A percentile compares a stretch with the other conserved stretches of the same genome.
These are phyloP conservation scores for Orestias chungarensis DNA, from an alignment of 2,797 vertebrate species.

Conservation along the genomic window DNA sequence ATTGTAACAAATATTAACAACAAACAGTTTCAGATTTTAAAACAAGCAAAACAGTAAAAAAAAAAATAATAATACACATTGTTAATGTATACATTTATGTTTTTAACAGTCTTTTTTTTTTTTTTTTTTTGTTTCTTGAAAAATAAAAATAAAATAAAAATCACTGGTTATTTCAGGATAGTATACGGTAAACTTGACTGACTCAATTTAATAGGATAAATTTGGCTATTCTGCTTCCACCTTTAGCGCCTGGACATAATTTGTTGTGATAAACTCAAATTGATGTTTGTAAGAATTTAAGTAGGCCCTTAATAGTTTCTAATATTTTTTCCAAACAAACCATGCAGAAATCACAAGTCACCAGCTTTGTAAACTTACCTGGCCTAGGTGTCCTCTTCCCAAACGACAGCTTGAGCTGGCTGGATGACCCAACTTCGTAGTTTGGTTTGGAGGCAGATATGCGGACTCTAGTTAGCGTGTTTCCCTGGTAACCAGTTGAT, in stretches of 20 bases:
- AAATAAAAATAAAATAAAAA: too few species aligned
- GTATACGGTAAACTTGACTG: neutral
- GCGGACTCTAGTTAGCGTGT: slow-evolving; percentile 73
- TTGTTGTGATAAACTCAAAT: too few species aligned
- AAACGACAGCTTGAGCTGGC: slow-evolving; percentile 86
- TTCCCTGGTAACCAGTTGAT: slow-evolving; percentile 75
- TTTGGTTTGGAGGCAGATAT: slow-evolving; percentile 88
- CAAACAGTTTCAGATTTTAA: neutral
- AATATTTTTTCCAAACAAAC: too few species aligned
- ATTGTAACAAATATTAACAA: neutral
- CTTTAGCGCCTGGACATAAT: too few species aligned
- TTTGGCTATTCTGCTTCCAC: too few species aligned
- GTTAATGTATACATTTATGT: too few species aligned
- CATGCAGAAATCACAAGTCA: too few species aligned
- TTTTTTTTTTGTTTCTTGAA: neutral
- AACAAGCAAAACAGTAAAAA: neutral
- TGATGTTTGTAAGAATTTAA: too few species aligned
- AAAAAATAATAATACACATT: neutral
- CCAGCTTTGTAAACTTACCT: slow-evolving; percentile 63
- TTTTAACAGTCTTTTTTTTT: neutral
- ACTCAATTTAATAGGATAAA: neutral
- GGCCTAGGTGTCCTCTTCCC: slow-evolving; percentile 78
- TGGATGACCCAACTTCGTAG: slow-evolving; percentile 94
- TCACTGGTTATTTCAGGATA: too few species aligned
- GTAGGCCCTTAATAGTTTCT: too few species aligned